Evolutionary conservation across 2,797 vertebrate genomes (phyloP), one percentile per base, ranked within the genome.

Genomic region (Muraenolepis orangiensis): DNA sequence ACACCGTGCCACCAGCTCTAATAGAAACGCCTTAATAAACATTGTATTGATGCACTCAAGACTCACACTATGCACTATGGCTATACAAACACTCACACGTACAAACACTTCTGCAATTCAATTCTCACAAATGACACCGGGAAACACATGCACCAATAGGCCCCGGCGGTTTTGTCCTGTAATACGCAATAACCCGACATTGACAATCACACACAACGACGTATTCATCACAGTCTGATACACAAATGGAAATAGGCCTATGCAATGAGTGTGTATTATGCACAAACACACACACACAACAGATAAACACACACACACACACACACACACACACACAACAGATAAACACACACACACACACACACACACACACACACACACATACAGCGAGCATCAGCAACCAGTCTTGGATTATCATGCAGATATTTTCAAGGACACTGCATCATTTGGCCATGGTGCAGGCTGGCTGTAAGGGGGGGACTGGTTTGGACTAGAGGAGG

Each of bases 381-480:
- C 36, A 75, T 7, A 16, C 20, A 20, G 7, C 16, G 8, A 31
- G 70, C 69, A 20, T 29, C 18, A 11, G 40, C 29, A 3, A 57
- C 85, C 89, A 86, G 90, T 90, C 90, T 87, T 88, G 82, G 88
- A 91, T 92, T 90, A 90, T 84, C 79, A 86, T 80, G 20, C 80
- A 74, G 79, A 81, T 84, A 82, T 85, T 90, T 90, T 87, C 82
- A 90, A 91, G 86, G 89, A 78, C 90, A 86, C 73, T 76, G 78
- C 84, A 86, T 83, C 78, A 84, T 90, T 90, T 89, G 82, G 74
- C 73, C 72, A 77, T 29, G 30, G 80, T 78, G 83, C 78, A 79
- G 72, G 69, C 72, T 38, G 66, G 30, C 73, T 82, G 76, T 70
- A 81, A 4, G 79, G 76, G 10, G 76, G 79, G 31, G 13, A 73